phyloP scores from a whole-genome alignment of 1,140 invertebrate species.

The Branchinecta lynchi region DNA sequence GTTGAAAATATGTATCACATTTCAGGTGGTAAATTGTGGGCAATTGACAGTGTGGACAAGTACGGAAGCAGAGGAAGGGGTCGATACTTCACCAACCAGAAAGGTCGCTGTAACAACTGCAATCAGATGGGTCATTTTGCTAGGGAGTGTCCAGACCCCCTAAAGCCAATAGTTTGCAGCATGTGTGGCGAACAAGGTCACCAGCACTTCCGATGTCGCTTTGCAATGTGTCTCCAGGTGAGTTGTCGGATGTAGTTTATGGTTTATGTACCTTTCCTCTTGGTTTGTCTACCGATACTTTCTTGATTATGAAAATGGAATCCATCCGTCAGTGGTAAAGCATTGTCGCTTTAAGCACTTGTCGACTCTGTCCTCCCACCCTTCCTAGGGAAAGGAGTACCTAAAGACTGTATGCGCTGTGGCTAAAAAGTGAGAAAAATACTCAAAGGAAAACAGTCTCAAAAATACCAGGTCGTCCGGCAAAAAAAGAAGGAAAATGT shows the following conservation, averaged over 20 bases:
- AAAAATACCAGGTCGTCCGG: too few relatives aligned
- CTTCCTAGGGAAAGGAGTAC: too few relatives aligned
- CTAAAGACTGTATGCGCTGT: too few relatives aligned
- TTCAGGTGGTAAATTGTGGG: background rate
- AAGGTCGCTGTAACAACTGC: constrained; percentile 13
- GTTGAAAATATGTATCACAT: background rate
- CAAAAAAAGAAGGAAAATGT: too few relatives aligned
- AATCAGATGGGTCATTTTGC: constrained; percentile 11
- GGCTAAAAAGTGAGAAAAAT: too few relatives aligned
- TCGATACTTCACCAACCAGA: background rate
- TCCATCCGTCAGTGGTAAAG: too few relatives aligned
- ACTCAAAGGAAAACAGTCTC: too few relatives aligned
- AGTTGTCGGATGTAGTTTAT: background rate
- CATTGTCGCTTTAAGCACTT: too few relatives aligned
- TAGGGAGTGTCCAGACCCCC: constrained; percentile 11
- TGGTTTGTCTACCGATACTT: too few relatives aligned
- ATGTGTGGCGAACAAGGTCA: constrained; percentile 15
- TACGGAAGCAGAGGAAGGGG: background rate
- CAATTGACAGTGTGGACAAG: background rate
- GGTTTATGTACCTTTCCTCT: too few relatives aligned
- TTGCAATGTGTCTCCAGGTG: constrained; percentile 5
- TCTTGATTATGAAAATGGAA: too few relatives aligned
- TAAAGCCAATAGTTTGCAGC: constrained; percentile 12
- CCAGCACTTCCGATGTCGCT: background rate
- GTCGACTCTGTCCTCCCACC: too few relatives aligned